Evolutionary conservation across 1,140 invertebrate species (phyloP), one percentile per base, ranked within the genome.

Genomic region (Probaryconus sp.): DNA sequence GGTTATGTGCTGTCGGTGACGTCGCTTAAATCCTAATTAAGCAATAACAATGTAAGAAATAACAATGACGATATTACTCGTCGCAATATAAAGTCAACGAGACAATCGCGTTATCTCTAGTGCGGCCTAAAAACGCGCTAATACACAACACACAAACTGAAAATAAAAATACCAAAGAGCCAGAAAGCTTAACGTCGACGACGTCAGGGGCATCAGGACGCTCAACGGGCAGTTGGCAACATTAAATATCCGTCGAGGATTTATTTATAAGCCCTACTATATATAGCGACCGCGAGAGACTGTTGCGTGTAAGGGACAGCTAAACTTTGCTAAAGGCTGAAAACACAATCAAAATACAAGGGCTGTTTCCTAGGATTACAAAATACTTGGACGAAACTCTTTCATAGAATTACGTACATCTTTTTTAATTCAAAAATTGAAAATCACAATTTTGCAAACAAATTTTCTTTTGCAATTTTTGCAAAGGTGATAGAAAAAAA

Each of bases 201-300:
- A 60, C 53, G 51, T 67, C 60, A 43, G 61, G 63, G 47, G 60
- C 42, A 75, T 55, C 55, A 67, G 43, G 51, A 43, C 47, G 64
- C 40, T 50, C 48, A 60, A 61, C 74, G 78, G 70, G 61, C 69
- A 79, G 78, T 80, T 79, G 74, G 80, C 80, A 79, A 78, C 80
- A 82, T 83, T 83, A 82, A 81, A 84, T 83, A 84, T 82, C 79
- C 78, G 64, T 68, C 68, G 56, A 73, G 81, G 67, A 81, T 79
- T 78, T 83, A 83, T 79, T 81, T 82, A 83, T 82, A 82, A 77
- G 76, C 72, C 45, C 55, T 60, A 31, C 75, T 81, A 80, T 82
- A 81, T 80, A 83, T 83, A 84, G 72, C 45, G 47, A 42, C 17
- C 40, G 21, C 64, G 16, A 45, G 24, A 50, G 33, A 76, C 76